Base-by-base conservation (phyloP, 2,888 invertebrate genomes). In the Arrhopalites spinosus region DNA sequence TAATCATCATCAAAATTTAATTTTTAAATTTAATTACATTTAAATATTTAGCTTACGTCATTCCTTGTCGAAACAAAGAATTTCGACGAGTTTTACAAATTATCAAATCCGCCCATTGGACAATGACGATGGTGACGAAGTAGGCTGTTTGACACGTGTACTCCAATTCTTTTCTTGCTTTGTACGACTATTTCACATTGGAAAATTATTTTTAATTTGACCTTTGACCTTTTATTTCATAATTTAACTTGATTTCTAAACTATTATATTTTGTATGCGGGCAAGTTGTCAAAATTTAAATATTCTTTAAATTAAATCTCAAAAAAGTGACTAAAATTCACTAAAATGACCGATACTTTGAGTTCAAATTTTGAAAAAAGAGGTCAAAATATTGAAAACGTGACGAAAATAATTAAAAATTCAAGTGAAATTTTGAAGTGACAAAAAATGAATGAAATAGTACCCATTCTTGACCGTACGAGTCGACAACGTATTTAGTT, bases 401-500 rank as follows among this genome's bases (percentile, higher is more conserved):
- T n/a, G n/a, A n/a, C n/a, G n/a, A n/a, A n/a, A n/a, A n/a, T n/a
- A n/a, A n/a, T n/a, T n/a, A n/a, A n/a, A n/a, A n/a, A n/a, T n/a
- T n/a, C n/a, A n/a, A n/a, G n/a, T n/a, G n/a, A n/a, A n/a, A n/a
- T n/a, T n/a, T n/a, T n/a, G n/a, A n/a, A n/a, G 11, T 36, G 3
- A 11, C 36, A 11, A 36, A 36, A 36, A 36, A 36, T 36, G 36
- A 7, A 84, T n/a, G n/a, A n/a, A n/a, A n/a, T n/a, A 87, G 86
- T 87, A 97, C 96, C 98, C 98, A 98, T 93, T 98, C 98, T 87
- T 98, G 98, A 85, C 97, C 97, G 87, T 98, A 98, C 77, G 97
- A 97, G 87, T 99, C 99, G 81, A 30, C 29, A 1, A 78, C 17
- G 1, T 17, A 29, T 5, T 64, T 29, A 5, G 96, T 96, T 88